These are phyloP conservation scores for Dendroctonus ponderosae DNA, from an alignment of 1,140 invertebrate genomes.

Conservation along the genomic window DNA sequence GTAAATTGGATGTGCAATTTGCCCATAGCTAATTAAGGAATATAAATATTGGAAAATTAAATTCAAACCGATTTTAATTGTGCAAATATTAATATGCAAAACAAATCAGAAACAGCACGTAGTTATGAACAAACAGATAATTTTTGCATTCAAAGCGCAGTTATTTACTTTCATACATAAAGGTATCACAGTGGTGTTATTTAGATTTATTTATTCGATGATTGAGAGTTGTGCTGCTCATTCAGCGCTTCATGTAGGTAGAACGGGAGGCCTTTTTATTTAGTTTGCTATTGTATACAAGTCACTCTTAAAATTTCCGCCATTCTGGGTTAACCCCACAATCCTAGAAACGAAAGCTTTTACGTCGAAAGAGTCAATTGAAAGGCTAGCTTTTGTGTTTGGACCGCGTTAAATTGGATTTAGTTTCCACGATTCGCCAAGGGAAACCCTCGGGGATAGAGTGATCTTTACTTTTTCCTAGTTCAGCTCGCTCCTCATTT, in stretches of 20 bases:
- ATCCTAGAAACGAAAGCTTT: slow-evolving; percentile 20
- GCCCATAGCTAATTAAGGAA: too few species aligned
- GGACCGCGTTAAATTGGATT: slow-evolving; percentile 23
- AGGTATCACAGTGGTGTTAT: too few species aligned
- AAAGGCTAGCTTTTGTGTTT: slow-evolving; percentile 20
- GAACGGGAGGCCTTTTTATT: background rate
- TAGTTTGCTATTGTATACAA: slow-evolving; percentile 6
- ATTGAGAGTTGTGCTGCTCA: too few species aligned
- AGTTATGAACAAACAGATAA: too few species aligned
- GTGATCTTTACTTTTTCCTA: slow-evolving; percentile 19
- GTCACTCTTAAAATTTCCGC: slow-evolving; percentile 11
- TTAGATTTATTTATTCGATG: too few species aligned
- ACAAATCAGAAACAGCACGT: too few species aligned
- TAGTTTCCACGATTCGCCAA: slow-evolving; percentile 19
- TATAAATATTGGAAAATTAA: too few species aligned
- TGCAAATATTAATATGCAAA: too few species aligned
- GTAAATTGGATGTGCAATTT: background rate
- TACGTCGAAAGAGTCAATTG: slow-evolving; percentile 17
- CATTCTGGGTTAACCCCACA: slow-evolving; percentile 13
- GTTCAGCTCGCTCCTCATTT: slow-evolving; percentile 5
- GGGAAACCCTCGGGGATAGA: background rate
- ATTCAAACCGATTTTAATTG: too few species aligned
- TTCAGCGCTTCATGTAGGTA: too few species aligned
- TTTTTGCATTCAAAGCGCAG: too few species aligned
- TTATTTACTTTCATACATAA: too few species aligned